Evolutionary conservation across 2,113 vertebrate genomes (phyloP).

Genomic region (Serinus canaria): DNA sequence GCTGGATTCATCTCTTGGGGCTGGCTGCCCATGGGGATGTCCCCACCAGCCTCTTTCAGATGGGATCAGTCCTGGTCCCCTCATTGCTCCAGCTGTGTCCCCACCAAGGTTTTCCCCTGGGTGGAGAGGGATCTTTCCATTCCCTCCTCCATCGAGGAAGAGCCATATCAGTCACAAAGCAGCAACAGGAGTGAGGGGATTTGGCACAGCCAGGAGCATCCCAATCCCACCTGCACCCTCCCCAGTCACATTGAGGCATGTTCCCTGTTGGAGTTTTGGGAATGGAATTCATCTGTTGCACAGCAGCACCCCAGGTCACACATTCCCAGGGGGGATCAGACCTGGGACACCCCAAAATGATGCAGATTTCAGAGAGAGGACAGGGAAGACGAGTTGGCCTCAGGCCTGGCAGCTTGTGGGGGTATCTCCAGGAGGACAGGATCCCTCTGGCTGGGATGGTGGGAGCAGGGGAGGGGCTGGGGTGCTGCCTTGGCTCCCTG

Average conservation of each 20-base stretch:
- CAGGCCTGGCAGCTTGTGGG: not conserved
- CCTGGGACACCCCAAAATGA: not conserved
- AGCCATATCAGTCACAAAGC: accelerated
- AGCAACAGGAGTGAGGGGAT: not conserved
- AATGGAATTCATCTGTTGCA: not conserved
- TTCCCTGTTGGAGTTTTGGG: not conserved
- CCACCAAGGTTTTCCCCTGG: not conserved
- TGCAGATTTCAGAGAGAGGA: not conserved
- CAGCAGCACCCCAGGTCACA: not conserved
- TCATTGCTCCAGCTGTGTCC: not conserved
- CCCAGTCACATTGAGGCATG: not conserved
- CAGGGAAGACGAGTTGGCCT: not conserved
- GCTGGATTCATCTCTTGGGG: not conserved
- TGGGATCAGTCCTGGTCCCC: not conserved
- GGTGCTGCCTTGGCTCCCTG: not conserved
- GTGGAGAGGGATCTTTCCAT: not conserved
- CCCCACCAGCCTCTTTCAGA: not conserved
- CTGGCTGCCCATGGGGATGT: not conserved
- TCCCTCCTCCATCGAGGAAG: not conserved
- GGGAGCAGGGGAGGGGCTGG: not conserved
- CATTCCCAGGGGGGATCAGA: accelerated
- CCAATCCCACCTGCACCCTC: not conserved
- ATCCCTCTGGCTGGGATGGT: not conserved
- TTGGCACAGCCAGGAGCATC: not conserved
- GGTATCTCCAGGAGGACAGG: not conserved